Percentiles rank a stretch among this genome's conserved stretches.
phyloP scores from a whole-genome alignment of 2,888 invertebrate species.

The Stomorhina lunata region DNA sequence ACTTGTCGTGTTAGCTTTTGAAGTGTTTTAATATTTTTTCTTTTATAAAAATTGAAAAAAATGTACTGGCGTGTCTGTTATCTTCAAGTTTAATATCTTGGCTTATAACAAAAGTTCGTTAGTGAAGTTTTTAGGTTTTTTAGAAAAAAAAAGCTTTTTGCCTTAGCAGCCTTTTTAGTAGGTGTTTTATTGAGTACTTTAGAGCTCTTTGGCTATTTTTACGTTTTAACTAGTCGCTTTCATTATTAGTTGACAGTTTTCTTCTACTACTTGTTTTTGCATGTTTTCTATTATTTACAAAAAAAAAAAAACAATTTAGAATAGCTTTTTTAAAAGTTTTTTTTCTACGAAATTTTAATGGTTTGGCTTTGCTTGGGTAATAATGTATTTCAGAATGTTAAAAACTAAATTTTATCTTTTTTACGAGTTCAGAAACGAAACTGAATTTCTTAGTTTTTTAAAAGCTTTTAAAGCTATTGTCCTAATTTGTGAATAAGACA shows the following conservation, averaged over 20 bases:
- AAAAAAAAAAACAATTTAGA: no score
- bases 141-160: not conserved
- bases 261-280: constrained; percentile 45
- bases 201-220: not conserved
- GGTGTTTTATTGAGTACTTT: constrained; percentile 45
- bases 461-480: no score
- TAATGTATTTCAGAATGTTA: not conserved
- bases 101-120: constrained; percentile 56
- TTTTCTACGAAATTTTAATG: constrained; percentile 52
- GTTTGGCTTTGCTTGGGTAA: no score
- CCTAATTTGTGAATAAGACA: no score
- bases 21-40: not conserved
- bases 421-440: no score
- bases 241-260: constrained; percentile 49
- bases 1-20: constrained; percentile 52
- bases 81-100: constrained; percentile 61
- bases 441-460: no score
- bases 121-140: constrained; percentile 34
- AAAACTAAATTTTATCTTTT: no score
- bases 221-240: constrained; percentile 9
- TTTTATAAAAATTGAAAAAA: not conserved
- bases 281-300: constrained; percentile 51
- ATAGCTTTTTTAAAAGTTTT: not conserved
- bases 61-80: constrained; percentile 60
- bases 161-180: constrained; percentile 18